phyloP scores from a whole-genome alignment of 2,797 vertebrate species.

The Eospalax fontanierii region DNA sequence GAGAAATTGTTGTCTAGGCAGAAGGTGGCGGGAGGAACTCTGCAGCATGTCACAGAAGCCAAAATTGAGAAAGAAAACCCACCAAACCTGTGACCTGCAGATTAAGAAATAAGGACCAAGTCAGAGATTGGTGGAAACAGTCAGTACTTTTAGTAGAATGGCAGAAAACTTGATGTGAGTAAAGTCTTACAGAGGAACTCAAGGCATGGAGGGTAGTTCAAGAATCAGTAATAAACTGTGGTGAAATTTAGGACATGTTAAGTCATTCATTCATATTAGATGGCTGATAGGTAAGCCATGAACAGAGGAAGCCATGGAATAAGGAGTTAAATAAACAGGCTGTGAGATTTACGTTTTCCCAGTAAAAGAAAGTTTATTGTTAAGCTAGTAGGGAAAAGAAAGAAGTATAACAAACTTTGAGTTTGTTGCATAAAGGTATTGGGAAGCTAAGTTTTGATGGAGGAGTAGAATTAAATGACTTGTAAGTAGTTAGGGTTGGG shows the following conservation, averaged over 20 bases:
- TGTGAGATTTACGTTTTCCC: not conserved
- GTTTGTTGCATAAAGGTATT: not conserved
- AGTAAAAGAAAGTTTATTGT: constrained; percentile 18
- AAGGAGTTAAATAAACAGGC: not conserved
- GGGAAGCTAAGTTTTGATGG: constrained; percentile 14
- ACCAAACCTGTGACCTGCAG: not conserved
- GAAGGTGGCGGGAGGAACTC: not conserved
- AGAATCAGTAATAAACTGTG: constrained; percentile 5
- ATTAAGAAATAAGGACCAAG: no score
- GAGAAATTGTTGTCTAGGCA: not conserved
- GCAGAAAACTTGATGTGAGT: not conserved
- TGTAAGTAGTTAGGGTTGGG: not conserved
- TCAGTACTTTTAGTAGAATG: not conserved
- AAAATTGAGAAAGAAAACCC: not conserved
- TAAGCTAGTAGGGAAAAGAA: not conserved
- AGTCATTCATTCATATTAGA: constrained; percentile 12
- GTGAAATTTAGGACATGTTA: not conserved
- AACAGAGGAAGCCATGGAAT: not conserved
- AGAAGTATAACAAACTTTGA: not conserved
- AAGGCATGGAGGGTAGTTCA: not conserved
- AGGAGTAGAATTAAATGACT: not conserved
- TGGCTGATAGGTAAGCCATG: not conserved
- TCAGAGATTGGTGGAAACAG: no score
- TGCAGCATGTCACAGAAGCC: not conserved
- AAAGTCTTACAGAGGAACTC: not conserved